A percentile compares a stretch with the other conserved stretches of the same genome.
These are phyloP conservation scores for Carapus acus DNA, from an alignment of 2,797 vertebrate species.

Conservation along the genomic window DNA sequence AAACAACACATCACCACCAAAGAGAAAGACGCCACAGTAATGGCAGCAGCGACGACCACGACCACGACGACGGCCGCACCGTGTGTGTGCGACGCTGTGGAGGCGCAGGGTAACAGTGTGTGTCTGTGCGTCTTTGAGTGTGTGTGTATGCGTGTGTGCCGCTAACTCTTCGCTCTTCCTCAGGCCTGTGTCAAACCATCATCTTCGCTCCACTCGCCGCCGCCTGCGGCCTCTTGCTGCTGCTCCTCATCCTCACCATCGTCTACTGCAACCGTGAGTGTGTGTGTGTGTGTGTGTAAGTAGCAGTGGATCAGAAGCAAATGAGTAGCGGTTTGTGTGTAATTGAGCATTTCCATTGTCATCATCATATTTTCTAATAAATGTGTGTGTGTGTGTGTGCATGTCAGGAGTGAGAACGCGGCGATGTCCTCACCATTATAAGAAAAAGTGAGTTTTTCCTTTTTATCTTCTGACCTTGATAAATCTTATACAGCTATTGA, in stretches of 20 bases:
- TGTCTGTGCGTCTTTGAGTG: no score
- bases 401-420: constrained; percentile 64
- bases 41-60: rapidly evolving
- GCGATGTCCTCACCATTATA: constrained; percentile 75
- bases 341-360: no score
- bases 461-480: not conserved
- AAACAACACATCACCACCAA: not conserved
- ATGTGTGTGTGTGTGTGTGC: not conserved
- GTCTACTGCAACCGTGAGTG: constrained; percentile 72
- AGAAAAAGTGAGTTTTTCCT: constrained; percentile 62
- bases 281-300: no score
- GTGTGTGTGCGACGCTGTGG: constrained; percentile 11
- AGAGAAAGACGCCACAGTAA: no score
- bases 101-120: constrained; percentile 3
- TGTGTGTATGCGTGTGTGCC: not conserved
- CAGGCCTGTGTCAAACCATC: constrained; percentile 41
- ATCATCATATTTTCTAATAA: not conserved
- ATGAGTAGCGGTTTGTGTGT: no score
- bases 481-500: no score
- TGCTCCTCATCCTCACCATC: constrained; percentile 59
- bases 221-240: constrained; percentile 61
- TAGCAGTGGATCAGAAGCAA: no score
- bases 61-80: not conserved
- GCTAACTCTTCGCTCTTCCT: no score
- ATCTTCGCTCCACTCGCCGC: constrained; percentile 60